Base-by-base conservation (phyloP, 92 coral and sea anemone species). In the Pocillopora meandrina region DNA sequence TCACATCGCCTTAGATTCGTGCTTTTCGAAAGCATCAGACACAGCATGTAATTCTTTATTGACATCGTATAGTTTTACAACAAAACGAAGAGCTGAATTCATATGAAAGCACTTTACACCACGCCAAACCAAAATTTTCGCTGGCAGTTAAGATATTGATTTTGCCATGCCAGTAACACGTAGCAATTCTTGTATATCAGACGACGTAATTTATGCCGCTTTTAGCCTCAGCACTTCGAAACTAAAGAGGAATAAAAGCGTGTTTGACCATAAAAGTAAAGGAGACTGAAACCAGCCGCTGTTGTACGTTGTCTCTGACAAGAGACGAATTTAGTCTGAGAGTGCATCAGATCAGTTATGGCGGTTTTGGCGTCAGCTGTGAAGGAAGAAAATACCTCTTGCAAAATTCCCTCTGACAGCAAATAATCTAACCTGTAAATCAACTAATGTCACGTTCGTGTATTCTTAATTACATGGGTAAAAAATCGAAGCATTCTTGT, bases 201-300 rank as follows among this genome's bases (percentile, higher is more conserved):
- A 60, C 70, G 35, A 21, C 2, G 77, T 81, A 81, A 81, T 81
- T 81, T 81, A 81, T 81, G 77, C 85, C 60, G 67, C 60, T 58
- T 71, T 64, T 14, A 81, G 78, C 34, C 63, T 71, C 10, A 60
- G 58, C 77, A 66, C 69, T 57, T 42, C 60, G 77, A 81, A 70
- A 70, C 67, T 71, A 13, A 34, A 71, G 85, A 81, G 71, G 9
- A 56, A 65, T 57, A 26, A 36, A 81, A 47, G 75, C 23, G 42
- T 81, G 77, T 36, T 81, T 64, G 20, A 81, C 56, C 49, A 55
- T 34, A 1, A 70, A 70, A 23, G 34, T 16, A 26, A 9, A 13
- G 31, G 26, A 7, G 33, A 15, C 26, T 67, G 33, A 17, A 36
- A 71, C 58, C 61, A 78, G 61, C 85, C 71, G 77, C 85, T 81